Base-by-base conservation (phyloP, 2,888 invertebrate species). In the Opisthograptis luteolata region DNA sequence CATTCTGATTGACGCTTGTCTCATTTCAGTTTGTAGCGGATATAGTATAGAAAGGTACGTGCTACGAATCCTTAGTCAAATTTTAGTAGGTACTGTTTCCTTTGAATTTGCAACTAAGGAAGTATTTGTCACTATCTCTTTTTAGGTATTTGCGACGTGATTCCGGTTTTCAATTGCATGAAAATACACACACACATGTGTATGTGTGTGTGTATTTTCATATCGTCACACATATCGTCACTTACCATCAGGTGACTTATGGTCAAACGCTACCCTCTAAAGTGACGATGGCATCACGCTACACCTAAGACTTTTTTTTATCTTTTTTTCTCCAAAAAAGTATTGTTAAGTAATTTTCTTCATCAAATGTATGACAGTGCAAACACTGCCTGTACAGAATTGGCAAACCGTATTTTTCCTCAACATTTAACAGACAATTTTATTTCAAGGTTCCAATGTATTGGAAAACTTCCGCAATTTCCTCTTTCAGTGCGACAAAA, bases 1-100 rank as follows among this genome's bases (percentile, higher is more conserved):
- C 51, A 59, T 55, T 54, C 54, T 55, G 60, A 60, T 60, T 60
- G 60, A 50, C 43, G 52, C 47, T 55, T 56, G 60, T 39, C 27
- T 28, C 17, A 17, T 19, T 10, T 6, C 5, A 12, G 8, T 0
- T 1, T 7, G 10, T 27, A 24, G 17, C 7, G 7, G 17, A 1
- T 12, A n/a, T n/a, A n/a, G 8, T 25, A 25, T 12, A 12, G 34
- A 14, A n/a, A 28, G 8, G 12, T 6, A 39, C 39, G 39, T 39
- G 39, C 39, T 10, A 12, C 2, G 39, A 39, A 31, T 40, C 8
- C 17, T 8, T 20, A 30, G 25, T 9, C 7, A 4, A 25, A n/a
- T 2, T 10, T 17, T 17, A 17, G 5, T n/a, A n/a, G n/a, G n/a
- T 25, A 25, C 25, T 25, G 10, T 10, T 25, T 2, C 25, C 10